Evolutionary conservation across 2,888 invertebrate species (phyloP).

Genomic region (Apantesis nais): DNA sequence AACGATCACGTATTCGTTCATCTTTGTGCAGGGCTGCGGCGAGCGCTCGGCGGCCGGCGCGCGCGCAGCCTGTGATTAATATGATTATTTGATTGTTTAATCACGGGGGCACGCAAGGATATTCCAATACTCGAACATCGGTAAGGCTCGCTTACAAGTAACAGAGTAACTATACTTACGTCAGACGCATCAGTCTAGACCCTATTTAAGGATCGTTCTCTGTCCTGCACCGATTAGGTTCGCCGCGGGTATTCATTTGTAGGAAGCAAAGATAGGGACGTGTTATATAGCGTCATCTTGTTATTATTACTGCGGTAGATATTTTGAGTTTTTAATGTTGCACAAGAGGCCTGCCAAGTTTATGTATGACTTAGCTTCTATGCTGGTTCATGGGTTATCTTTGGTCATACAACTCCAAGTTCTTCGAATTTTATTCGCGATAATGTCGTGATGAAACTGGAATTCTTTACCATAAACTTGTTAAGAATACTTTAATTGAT

Average conservation of each 20-base stretch:
- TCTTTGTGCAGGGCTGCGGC: neutral
- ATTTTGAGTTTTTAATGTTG: neutral
- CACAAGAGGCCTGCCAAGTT: no score
- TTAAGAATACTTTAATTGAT: neutral
- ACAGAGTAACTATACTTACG: neutral
- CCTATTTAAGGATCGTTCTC: neutral
- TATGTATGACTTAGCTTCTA: no score
- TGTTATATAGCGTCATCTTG: neutral
- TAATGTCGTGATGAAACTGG: neutral
- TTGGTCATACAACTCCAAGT: neutral
- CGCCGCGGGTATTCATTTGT: neutral
- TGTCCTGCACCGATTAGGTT: neutral
- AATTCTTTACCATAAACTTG: neutral
- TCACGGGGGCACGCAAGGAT: slow-evolving; percentile 44
- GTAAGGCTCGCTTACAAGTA: neutral
- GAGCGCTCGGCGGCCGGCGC: slow-evolving; percentile 9
- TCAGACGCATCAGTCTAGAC: slow-evolving; percentile 2
- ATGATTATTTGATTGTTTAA: slow-evolving; percentile 69
- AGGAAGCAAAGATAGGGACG: neutral
- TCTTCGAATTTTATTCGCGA: neutral
- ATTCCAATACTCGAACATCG: neutral
- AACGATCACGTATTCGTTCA: neutral
- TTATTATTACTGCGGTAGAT: neutral
- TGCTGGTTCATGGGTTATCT: neutral
- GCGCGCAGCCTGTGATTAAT: slow-evolving; percentile 53